A percentile compares a stretch with the other conserved stretches of the same genome.
Conservation (phyloP, 2,797 vertebrate genomes). For the Pangasius macronema region DNA sequence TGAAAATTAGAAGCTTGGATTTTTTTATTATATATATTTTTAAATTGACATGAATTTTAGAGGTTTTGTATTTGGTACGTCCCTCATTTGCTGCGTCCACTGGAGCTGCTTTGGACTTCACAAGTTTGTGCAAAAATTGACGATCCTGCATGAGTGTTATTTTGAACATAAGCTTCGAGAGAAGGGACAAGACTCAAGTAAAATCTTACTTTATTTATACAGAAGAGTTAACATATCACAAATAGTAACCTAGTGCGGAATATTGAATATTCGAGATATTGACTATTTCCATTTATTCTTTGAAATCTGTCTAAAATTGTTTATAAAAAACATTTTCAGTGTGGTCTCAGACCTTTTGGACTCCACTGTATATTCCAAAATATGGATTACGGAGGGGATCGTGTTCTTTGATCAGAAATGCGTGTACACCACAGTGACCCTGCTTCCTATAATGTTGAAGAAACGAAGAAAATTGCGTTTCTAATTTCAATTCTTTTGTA, state of each 20-base stretch:
- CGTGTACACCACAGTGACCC: background rate
- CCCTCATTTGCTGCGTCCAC: no score
- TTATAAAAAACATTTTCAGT: background rate
- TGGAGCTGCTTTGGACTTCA: no score
- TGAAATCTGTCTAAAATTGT: background rate
- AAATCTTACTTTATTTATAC: no score
- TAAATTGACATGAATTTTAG: background rate
- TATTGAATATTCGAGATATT: background rate
- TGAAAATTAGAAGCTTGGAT: background rate
- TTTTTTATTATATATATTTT: background rate
- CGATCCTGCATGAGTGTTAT: no score
- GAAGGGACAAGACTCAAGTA: no score
- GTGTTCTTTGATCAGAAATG: background rate
- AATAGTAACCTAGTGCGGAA: background rate
- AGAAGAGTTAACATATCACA: background rate
- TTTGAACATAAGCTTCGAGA: no score
- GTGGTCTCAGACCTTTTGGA: background rate
- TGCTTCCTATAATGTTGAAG: background rate
- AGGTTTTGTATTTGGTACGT: background rate
- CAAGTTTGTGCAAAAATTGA: no score
- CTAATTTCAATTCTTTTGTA: background rate
- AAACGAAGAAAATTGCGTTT: background rate
- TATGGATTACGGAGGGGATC: background rate
- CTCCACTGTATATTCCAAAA: background rate
- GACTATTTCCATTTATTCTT: background rate